Evolutionary conservation across 2,113 vertebrate genomes (phyloP).

Genomic region (Arothron firmamentum): DNA sequence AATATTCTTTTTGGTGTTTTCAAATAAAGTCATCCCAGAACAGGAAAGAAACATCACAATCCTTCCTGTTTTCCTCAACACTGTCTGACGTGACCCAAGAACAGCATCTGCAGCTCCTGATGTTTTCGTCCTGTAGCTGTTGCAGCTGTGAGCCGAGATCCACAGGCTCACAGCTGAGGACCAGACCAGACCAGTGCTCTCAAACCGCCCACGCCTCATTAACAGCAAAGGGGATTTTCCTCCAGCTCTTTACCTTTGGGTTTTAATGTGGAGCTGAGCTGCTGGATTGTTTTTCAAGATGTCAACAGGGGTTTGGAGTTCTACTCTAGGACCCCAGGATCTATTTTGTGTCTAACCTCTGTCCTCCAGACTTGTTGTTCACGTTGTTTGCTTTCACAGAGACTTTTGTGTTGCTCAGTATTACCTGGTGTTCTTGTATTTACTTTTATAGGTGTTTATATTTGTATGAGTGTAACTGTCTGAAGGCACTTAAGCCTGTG

Average conservation of each 20-base stretch:
- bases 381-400: background rate
- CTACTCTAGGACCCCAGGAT: too few relatives aligned
- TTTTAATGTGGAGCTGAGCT: constrained; percentile 9
- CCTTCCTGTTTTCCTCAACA: constrained; percentile 41
- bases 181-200: constrained; percentile 3
- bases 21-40: background rate
- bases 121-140: constrained; percentile 57
- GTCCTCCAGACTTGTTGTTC: constrained; percentile 6
- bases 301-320: constrained; percentile 13
- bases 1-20: too few relatives aligned
- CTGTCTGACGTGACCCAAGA: constrained; percentile 14
- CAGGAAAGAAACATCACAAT: constrained; percentile 1
- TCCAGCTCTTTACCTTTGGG: constrained; percentile 26
- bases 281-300: constrained; percentile 21
- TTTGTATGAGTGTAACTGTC: background rate
- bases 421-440: background rate
- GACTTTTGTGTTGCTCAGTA: background rate
- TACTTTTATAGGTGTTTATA: background rate
- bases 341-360: too few relatives aligned
- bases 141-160: constrained; percentile 22
- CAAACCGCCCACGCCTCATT: constrained; percentile 32
- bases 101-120: constrained; percentile 52
- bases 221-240: constrained; percentile 28
- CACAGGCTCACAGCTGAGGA: constrained; percentile 2
- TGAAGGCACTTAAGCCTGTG: background rate